These are phyloP conservation scores for Eulemur albifrons DNA, from an alignment of 2,797 vertebrate genomes.

Conservation along the genomic window DNA sequence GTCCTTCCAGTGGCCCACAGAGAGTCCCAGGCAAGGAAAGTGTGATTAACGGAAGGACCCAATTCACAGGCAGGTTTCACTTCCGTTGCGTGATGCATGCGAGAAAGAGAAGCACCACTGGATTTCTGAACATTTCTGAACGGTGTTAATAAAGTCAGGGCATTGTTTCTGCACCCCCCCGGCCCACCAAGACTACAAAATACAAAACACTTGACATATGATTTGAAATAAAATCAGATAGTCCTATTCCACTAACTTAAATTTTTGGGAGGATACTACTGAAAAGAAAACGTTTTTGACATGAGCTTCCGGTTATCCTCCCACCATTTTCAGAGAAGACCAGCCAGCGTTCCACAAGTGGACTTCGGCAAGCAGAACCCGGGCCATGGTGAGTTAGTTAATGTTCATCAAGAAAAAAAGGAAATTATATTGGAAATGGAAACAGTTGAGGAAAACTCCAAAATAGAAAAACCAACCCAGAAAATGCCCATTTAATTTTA, in stretches of 20 bases:
- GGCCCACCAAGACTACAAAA: not conserved
- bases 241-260: not conserved
- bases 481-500: slow-evolving; percentile 6
- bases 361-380: not conserved
- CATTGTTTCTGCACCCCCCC: not conserved
- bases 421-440: slow-evolving; percentile 17
- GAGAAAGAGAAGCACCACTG: not conserved
- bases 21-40: not conserved
- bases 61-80: not conserved
- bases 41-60: too few relatives aligned
- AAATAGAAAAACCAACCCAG: not conserved
- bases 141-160: not conserved
- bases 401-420: not conserved
- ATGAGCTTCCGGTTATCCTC: not conserved
- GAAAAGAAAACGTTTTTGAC: not conserved
- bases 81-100: not conserved
- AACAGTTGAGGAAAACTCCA: slow-evolving; percentile 1
- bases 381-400: not conserved
- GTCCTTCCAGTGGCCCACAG: not conserved
- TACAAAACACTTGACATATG: not conserved
- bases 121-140: not conserved
- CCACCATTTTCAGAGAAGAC: slow-evolving; percentile 38
- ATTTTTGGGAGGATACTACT: not conserved
- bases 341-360: slow-evolving; percentile 25
- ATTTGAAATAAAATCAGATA: not conserved